A percentile compares a stretch with the other conserved stretches of the same genome.
phyloP scores from a whole-genome alignment of 1,140 invertebrate species.

The Lepidurus arcticus region DNA sequence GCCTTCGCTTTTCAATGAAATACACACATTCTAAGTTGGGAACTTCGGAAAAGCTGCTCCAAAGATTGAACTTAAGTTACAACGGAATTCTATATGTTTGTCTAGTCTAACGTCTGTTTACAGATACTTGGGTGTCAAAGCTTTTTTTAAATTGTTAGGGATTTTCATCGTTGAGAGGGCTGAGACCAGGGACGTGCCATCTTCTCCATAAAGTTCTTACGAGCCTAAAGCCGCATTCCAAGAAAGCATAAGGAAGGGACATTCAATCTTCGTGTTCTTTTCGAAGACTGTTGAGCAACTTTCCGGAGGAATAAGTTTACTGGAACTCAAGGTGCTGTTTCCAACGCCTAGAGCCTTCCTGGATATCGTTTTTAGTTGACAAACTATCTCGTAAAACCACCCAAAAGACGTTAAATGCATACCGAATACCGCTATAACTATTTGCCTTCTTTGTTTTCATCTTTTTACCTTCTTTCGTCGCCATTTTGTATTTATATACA shows the following conservation, averaged over 20 bases:
- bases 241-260: constrained; percentile 4
- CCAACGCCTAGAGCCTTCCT: neutral
- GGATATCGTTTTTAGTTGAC: neutral
- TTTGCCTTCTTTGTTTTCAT: no score
- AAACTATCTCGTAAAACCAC: neutral
- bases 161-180: neutral
- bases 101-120: neutral
- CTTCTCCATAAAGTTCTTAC: constrained; percentile 8
- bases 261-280: constrained; percentile 19
- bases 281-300: neutral
- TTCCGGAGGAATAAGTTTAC: neutral
- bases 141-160: neutral
- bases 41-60: neutral
- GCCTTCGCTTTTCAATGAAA: neutral
- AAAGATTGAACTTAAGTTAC: neutral
- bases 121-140: neutral
- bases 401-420: neutral
- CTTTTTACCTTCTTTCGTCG: no score
- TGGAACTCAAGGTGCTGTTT: neutral
- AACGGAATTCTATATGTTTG: neutral
- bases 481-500: no score
- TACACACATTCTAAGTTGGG: neutral
- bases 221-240: constrained; percentile 6
- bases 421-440: no score
- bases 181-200: neutral